Evolutionary conservation across 1,140 invertebrate species (phyloP), one percentile per base, ranked within the genome.

Genomic region (Drosophila oshimai): DNA sequence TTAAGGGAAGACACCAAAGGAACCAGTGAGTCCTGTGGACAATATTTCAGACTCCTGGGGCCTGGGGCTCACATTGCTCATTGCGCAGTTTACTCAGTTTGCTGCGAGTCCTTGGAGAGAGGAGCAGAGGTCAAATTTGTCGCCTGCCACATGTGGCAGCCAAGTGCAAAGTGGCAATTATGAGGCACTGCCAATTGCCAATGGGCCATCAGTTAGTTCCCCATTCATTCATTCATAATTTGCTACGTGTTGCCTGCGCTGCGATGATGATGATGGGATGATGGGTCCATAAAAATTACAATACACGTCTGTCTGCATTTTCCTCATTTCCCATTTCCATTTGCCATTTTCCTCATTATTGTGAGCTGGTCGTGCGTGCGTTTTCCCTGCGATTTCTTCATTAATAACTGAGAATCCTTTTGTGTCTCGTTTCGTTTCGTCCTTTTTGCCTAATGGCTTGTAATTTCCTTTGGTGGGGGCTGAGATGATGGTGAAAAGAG

Each of bases 181-280:
- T 75, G 37, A 34, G 60, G 49, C 15, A 58, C 73, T 81, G 77
- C 67, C 69, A 73, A 68, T 72, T 67, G 65, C 41, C 53, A 15
- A n/a, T 20, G 3, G 3, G 15, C 2, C 22, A 20, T 24, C 34
- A 60, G 41, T 46, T 15, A 15, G 13, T 28, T n/a, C 18, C 3
- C 6, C 15, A 12, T 44, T 44, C 78, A 80, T 81, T 73, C 80
- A 86, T 86, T 86, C 80, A 86, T 86, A 86, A 86, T 86, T 86
- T 86, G 74, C 81, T 87, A 86, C 78, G 78, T 83, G 78, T 84
- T 83, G 77, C 71, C 71, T 17, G 20, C 3, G 26, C 29, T 45
- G 54, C 22, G n/a, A n/a, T n/a, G n/a, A n/a, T 26, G 22, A 10
- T 44, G 41, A 15, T 26, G 22, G 22, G 41, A 79, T 79, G 64